Evolutionary conservation across 2,113 vertebrate genomes (phyloP), one percentile per base, ranked within the genome.

Genomic region (Saccopteryx leptura): DNA sequence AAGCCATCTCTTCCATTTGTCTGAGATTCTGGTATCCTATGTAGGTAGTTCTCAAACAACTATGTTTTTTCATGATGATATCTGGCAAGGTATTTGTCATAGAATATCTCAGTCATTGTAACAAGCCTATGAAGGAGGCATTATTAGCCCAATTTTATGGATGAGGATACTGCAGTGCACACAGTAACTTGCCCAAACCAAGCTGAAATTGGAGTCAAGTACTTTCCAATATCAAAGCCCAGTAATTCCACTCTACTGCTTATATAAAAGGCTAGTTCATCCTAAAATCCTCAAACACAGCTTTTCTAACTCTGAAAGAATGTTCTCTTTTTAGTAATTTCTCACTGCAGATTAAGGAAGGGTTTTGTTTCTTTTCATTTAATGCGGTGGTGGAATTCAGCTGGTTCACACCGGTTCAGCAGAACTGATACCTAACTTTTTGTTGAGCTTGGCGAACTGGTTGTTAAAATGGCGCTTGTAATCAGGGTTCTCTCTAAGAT

Each of bases 311-410:
- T 50, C 33, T 28, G 17, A 87, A 4, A 89, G 65, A 60, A 96
- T 65, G 58, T 81, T 88, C 63, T 92, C 39, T 46, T 61, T 63
- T 82, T 19, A 79, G 52, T 85, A 76, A 50, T 58, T 90, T 82
- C 63, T n/a, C 39, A 82, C 17, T 48, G 6, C 14, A 26, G 18
- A 75, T 86, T 86, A 83, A 54, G 31, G 33, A 88, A 3, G 26
- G 4, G 39, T 46, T 78, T 85, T 48, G 3, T 76, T 61, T 74
- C 24, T 23, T 81, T 65, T 3, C 39, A 91, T 84, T 76, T 75
- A 39, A 39, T 39, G 39, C 39, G 39, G 39, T 39, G 39, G 39
- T 39, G 39, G 39, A 39, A 39, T 39, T 39, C 39, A 39, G 39
- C 39, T 3, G 39, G 39, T 39, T 39, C 39, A 39, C 39, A 39